Conservation (phyloP, 2,888 invertebrate genomes). For the Lamproptera curius region DNA sequence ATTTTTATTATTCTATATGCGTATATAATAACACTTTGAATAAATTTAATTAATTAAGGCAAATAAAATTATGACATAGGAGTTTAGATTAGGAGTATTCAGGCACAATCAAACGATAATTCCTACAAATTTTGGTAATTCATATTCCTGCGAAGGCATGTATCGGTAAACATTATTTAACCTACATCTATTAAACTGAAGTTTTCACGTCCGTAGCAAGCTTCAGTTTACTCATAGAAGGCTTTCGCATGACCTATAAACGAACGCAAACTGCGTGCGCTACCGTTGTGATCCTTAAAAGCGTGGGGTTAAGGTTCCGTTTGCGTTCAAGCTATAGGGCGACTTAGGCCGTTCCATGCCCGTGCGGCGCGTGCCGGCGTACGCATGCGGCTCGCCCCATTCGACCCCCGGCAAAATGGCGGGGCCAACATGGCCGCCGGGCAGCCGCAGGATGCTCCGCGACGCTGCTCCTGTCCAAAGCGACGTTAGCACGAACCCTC, state of each 20-base stretch:
- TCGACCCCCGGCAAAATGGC: conserved; percentile 76
- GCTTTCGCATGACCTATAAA: conserved; percentile 69
- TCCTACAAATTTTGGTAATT: no score
- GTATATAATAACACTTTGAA: no score
- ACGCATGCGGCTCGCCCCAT: conserved; percentile 74
- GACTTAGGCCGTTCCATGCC: conserved; percentile 62
- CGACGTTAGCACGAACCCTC: conserved; percentile 62
- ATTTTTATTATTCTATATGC: no score
- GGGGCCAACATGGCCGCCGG: conserved; percentile 76
- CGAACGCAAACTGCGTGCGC: conserved; percentile 45
- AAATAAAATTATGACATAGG: no score
- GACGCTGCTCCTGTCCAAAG: conserved; percentile 64
- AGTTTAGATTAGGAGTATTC: no score
- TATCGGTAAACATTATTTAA: conserved; percentile 6
- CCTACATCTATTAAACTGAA: conserved; percentile 51
- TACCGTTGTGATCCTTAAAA: conserved; percentile 48
- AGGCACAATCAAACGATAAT: no score
- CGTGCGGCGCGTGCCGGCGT: conserved; percentile 64
- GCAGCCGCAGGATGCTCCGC: conserved; percentile 73
- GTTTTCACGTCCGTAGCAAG: conserved; percentile 63
- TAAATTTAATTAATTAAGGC: no score
- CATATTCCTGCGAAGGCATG: background rate
- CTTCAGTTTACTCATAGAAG: conserved; percentile 37
- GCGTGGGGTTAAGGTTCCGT: conserved; percentile 41
- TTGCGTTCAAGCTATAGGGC: conserved; percentile 37